Percentiles rank a stretch among this genome's conserved stretches.
Conservation (phyloP, 2,888 invertebrate species). For the Cataglyphis cursor region DNA sequence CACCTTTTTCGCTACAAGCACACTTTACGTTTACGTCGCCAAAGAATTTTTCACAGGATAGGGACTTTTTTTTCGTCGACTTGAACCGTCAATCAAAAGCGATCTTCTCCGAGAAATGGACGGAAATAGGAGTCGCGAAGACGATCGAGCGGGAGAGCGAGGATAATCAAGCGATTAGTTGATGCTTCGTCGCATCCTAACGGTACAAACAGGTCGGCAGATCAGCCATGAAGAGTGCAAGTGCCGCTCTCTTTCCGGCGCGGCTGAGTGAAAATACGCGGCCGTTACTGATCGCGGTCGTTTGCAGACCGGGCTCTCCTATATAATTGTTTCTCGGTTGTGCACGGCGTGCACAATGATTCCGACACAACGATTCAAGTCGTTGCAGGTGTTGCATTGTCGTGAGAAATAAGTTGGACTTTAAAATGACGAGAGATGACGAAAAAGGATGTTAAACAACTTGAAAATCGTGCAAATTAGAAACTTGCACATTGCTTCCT, state of each 20-base stretch:
- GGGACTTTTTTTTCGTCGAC: background rate
- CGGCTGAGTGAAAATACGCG: conserved; percentile 35
- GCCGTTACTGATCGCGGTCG: conserved; percentile 13
- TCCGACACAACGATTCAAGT: conserved; percentile 34
- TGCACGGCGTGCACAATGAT: conserved; percentile 27
- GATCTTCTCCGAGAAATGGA: background rate
- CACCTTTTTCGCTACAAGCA: background rate
- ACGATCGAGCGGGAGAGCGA: conserved; percentile 40
- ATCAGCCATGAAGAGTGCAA: conserved; percentile 73
- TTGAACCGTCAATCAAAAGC: conserved; percentile 3
- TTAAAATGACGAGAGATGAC: background rate
- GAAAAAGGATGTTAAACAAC: background rate
- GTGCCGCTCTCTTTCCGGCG: conserved; percentile 65
- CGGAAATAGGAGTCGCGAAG: conserved; percentile 12
- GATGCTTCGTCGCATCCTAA: conserved; percentile 68
- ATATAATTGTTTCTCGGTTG: conserved; percentile 40
- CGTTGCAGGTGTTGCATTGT: conserved; percentile 5
- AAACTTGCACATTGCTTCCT: no score
- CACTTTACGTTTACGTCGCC: background rate
- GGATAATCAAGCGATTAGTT: conserved; percentile 68
- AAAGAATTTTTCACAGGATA: background rate
- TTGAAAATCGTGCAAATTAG: background rate
- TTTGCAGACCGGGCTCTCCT: background rate
- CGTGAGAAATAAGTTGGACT: conserved; percentile 1
- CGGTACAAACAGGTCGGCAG: conserved; percentile 73